A percentile compares a stretch with the other conserved stretches of the same genome.
These are phyloP conservation scores for Papilio polytes DNA, from an alignment of 1,140 invertebrate species.

Conservation along the genomic window DNA sequence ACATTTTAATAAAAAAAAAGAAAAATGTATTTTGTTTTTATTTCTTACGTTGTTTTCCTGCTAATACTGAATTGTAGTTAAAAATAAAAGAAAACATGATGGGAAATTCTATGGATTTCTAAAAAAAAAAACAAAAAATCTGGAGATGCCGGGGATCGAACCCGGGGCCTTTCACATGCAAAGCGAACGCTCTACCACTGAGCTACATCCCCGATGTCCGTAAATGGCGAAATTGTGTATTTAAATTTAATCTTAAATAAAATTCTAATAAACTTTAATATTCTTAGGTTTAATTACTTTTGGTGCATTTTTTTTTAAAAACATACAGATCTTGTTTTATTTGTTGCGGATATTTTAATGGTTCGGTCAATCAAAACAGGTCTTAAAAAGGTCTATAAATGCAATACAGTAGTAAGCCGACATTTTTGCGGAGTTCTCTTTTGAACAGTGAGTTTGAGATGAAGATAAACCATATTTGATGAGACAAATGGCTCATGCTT, in stretches of 20 bases:
- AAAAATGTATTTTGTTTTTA: slow-evolving; percentile 59
- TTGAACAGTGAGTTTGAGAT: slow-evolving; percentile 20
- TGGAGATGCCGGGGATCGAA: slow-evolving; percentile 93
- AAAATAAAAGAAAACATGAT: no score
- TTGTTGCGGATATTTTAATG: not conserved
- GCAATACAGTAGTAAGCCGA: slow-evolving; percentile 18
- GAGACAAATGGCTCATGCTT: slow-evolving; percentile 6
- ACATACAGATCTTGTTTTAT: not conserved
- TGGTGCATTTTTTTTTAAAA: not conserved
- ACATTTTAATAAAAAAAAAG: slow-evolving; percentile 47
- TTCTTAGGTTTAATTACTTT: not conserved
- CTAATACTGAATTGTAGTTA: no score
- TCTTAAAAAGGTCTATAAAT: slow-evolving; percentile 11
- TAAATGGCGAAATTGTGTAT: not conserved
- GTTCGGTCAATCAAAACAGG: not conserved
- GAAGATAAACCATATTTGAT: slow-evolving; percentile 24
- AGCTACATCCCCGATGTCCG: slow-evolving; percentile 81
- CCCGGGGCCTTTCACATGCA: slow-evolving; percentile 96
- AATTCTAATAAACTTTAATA: no score
- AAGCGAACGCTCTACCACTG: slow-evolving; percentile 96
- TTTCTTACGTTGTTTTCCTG: slow-evolving; percentile 77
- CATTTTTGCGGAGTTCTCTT: slow-evolving; percentile 16
- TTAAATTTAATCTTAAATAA: not conserved
- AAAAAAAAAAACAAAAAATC: not conserved
- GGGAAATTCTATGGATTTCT: no score